Conservation (phyloP, 1,140 invertebrate species). For the Calliphora vicina region DNA sequence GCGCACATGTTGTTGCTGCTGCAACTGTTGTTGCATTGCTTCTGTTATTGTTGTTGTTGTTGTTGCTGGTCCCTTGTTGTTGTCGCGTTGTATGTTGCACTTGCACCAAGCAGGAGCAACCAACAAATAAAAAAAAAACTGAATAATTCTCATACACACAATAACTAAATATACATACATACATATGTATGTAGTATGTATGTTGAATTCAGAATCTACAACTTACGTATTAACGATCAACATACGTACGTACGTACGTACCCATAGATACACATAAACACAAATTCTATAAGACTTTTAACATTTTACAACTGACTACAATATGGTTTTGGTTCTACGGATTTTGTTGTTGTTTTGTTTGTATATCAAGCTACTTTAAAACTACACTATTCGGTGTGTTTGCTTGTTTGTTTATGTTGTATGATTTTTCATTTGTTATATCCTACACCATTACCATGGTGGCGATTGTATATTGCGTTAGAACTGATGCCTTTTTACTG, state of each 20-base stretch:
- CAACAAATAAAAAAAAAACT: not conserved
- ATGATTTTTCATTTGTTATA: too few species aligned
- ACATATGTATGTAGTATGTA: too few species aligned
- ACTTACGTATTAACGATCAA: not conserved
- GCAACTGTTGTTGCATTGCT: not conserved
- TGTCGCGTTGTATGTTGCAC: slow-evolving; percentile 1
- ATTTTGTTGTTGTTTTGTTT: too few species aligned
- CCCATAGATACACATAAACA: too few species aligned
- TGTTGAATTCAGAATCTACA: not conserved
- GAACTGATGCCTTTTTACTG: too few species aligned
- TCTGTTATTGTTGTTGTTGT: not conserved
- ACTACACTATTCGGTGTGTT: not conserved
- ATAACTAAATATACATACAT: too few species aligned
- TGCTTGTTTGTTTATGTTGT: too few species aligned
- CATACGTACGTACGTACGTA: too few species aligned
- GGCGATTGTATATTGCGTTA: too few species aligned
- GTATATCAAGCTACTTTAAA: not conserved
- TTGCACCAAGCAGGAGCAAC: not conserved
- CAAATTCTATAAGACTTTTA: not conserved
- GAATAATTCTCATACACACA: not conserved
- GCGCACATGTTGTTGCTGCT: not conserved
- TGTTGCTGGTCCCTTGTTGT: too few species aligned
- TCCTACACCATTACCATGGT: too few species aligned
- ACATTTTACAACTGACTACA: not conserved
- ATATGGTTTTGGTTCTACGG: not conserved